These are phyloP conservation scores for Mastigias papua DNA, from an alignment of 30 jellyfish, hydroid and myxozoan species.

Conservation along the genomic window DNA sequence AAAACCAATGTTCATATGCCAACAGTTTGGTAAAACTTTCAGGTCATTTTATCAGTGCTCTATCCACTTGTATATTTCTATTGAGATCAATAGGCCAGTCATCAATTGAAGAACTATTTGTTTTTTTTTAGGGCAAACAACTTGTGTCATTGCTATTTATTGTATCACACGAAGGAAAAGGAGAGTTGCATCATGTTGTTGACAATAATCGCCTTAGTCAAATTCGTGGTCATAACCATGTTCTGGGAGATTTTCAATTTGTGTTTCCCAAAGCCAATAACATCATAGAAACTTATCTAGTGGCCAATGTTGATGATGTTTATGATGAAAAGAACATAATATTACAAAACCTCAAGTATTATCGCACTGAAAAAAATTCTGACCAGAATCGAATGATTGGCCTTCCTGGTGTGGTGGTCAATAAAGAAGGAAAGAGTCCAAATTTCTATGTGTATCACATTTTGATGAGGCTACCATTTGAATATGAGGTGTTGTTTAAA, in stretches of 20 bases:
- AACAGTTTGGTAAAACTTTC: no score
- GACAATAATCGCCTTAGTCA: conserved; percentile 56
- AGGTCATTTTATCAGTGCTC: no score
- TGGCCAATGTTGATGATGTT: conserved; percentile 72
- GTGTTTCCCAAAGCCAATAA: conserved; percentile 67
- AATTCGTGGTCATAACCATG: conserved; percentile 67
- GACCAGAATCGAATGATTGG: conserved; percentile 81
- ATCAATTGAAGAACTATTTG: not conserved
- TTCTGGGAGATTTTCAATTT: conserved; percentile 76
- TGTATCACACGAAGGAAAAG: conserved; percentile 89
- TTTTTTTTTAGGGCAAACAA: conserved; percentile 68
- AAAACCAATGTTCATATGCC: no score
- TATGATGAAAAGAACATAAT: conserved; percentile 78
- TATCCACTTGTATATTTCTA: no score
- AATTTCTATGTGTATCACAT: conserved; percentile 81
- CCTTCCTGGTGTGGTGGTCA: conserved; percentile 64
- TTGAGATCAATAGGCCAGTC: no score
- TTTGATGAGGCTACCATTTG: conserved; percentile 85
- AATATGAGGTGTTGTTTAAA: conserved; percentile 77
- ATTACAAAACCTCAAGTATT: conserved; percentile 65
- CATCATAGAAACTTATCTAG: conserved; percentile 65
- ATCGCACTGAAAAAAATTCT: conserved; percentile 59
- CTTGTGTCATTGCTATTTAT: conserved; percentile 83
- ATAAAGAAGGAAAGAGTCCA: conserved; percentile 61
- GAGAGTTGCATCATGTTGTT: conserved; percentile 15